These are phyloP conservation scores for Myiozetetes cayanensis DNA, from an alignment of 2,113 vertebrate genomes.

Conservation along the genomic window DNA sequence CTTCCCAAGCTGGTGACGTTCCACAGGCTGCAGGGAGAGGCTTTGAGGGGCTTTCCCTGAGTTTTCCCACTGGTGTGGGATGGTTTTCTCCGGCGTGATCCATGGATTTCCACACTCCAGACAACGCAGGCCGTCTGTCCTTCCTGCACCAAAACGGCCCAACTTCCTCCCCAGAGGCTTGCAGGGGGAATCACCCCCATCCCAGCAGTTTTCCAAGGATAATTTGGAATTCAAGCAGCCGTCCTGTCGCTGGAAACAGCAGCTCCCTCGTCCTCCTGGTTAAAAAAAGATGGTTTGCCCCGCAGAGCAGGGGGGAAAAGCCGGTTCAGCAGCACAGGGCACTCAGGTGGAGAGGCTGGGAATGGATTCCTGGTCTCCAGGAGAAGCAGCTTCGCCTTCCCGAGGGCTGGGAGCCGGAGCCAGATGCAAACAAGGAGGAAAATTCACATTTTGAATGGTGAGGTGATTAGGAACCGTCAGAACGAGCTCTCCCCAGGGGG, in stretches of 20 bases:
- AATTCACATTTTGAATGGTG: background rate
- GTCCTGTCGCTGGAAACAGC: rapidly evolving
- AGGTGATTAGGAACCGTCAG: background rate
- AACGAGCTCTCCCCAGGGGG: background rate
- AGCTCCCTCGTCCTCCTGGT: background rate
- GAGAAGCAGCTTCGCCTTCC: background rate
- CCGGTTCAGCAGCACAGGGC: background rate
- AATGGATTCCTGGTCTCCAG: background rate
- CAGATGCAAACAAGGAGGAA: slow-evolving; percentile 7
- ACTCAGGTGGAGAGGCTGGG: background rate
- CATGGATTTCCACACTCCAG: rapidly evolving
- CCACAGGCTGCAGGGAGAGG: background rate
- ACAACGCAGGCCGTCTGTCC: rapidly evolving
- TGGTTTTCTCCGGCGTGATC: background rate
- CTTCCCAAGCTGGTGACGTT: rapidly evolving
- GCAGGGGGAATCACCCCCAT: rapidly evolving
- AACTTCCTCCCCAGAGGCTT: background rate
- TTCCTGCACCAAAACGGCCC: rapidly evolving
- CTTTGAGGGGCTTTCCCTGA: background rate
- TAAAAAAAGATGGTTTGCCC: background rate
- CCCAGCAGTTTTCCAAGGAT: background rate
- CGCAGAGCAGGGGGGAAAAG: background rate
- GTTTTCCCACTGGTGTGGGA: background rate
- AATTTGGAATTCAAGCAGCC: background rate
- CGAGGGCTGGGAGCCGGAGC: background rate